A percentile compares a stretch with the other conserved stretches of the same genome.
These are phyloP conservation scores for Spicauda simplicius DNA, from an alignment of 2,888 invertebrate genomes.

Conservation along the genomic window DNA sequence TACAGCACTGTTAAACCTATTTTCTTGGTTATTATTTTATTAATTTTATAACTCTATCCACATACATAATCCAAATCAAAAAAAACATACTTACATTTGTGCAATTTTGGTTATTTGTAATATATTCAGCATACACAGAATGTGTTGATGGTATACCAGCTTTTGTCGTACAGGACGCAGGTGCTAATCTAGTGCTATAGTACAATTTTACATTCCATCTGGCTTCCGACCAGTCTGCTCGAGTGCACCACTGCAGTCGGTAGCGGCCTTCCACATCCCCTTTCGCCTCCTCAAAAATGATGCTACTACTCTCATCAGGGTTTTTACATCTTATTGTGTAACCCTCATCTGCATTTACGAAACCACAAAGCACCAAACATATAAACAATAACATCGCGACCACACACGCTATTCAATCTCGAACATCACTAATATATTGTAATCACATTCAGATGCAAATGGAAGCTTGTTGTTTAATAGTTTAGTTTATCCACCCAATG, in stretches of 20 bases:
- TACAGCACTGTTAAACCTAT: too few species aligned
- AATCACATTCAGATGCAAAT: background rate
- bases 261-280: constrained; percentile 56
- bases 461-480: background rate
- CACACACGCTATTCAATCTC: background rate
- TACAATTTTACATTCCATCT: constrained; percentile 51
- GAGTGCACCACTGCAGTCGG: constrained; percentile 55
- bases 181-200: constrained; percentile 32
- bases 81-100: too few species aligned
- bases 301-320: constrained; percentile 12
- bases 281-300: background rate
- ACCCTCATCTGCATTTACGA: constrained; percentile 1
- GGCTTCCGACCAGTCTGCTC: constrained; percentile 41
- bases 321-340: background rate
- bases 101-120: background rate
- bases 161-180: background rate
- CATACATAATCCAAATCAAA: too few species aligned
- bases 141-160: background rate
- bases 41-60: too few species aligned
- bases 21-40: too few species aligned
- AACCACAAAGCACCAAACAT: constrained; percentile 39
- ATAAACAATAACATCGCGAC: constrained; percentile 50
- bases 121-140: background rate
- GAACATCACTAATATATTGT: background rate
- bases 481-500: background rate